Evolutionary conservation across 2,888 invertebrate genomes (phyloP).

Genomic region (Elegia similella): DNA sequence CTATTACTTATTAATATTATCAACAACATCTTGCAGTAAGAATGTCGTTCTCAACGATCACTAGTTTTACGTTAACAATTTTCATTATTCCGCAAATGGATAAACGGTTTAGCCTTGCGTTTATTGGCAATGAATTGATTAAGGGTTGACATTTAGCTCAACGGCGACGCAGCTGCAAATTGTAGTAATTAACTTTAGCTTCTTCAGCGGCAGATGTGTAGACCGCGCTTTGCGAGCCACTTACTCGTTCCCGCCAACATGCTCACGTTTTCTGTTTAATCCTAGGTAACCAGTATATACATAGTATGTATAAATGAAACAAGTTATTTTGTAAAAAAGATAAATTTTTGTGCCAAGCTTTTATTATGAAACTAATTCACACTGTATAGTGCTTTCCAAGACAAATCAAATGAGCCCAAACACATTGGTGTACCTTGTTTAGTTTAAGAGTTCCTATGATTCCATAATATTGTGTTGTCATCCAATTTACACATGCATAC

Average conservation of each 20-base stretch:
- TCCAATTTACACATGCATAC: no score
- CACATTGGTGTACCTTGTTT: no score
- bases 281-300: no score
- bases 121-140: constrained; percentile 59
- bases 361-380: no score
- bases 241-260: constrained; percentile 39
- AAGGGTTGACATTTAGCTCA: constrained; percentile 71
- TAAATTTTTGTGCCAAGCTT: no score
- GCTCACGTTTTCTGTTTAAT: constrained; percentile 39
- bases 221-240: constrained; percentile 31
- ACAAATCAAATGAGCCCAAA: no score
- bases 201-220: constrained; percentile 64
- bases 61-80: not conserved
- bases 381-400: no score
- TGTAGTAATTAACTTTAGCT: constrained; percentile 55
- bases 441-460: no score
- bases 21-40: not conserved
- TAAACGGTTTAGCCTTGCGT: constrained; percentile 49
- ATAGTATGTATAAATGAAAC: no score
- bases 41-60: not conserved
- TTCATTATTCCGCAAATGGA: constrained; percentile 21
- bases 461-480: no score
- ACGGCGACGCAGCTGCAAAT: constrained; percentile 67
- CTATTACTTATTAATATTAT: constrained; percentile 5
- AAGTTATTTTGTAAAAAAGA: no score